These are phyloP conservation scores for Andrena dorsata DNA, from an alignment of 2,888 invertebrate genomes.

Conservation along the genomic window DNA sequence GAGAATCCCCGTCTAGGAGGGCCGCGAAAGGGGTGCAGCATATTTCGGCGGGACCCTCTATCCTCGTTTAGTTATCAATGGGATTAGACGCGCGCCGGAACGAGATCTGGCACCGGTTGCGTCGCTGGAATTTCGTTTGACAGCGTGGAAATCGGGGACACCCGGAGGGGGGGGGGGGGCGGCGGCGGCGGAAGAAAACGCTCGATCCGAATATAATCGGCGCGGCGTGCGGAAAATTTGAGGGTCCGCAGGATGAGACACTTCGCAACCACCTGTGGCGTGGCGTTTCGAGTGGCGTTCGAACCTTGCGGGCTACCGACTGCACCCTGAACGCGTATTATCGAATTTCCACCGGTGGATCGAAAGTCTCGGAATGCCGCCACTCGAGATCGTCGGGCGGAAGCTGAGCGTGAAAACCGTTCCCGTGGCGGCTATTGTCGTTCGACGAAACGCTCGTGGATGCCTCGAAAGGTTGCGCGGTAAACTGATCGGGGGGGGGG, in stretches of 20 bases:
- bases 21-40: no score
- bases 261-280: slow-evolving; percentile 75
- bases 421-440: slow-evolving; percentile 28
- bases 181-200: slow-evolving; percentile 64
- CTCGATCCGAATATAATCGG: slow-evolving; percentile 64
- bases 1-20: no score
- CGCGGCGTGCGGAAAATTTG: slow-evolving; percentile 69
- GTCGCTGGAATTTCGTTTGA: neutral
- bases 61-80: no score
- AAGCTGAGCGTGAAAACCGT: slow-evolving; percentile 42
- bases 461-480: slow-evolving; percentile 9
- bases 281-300: slow-evolving; percentile 73
- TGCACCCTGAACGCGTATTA: slow-evolving; percentile 61
- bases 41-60: no score
- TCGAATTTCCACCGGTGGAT: slow-evolving; percentile 68
- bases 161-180: no score
- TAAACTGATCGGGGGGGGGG: slow-evolving; percentile 17
- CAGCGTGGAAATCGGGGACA: neutral
- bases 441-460: slow-evolving; percentile 19
- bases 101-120: no score
- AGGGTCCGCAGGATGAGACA: slow-evolving; percentile 72
- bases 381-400: slow-evolving; percentile 46
- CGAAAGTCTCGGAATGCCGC: slow-evolving; percentile 53
- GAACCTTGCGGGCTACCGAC: slow-evolving; percentile 71
- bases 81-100: no score